These are phyloP conservation scores for Pachycephala philippinensis DNA, from an alignment of 2,113 vertebrate species.

Conservation along the genomic window DNA sequence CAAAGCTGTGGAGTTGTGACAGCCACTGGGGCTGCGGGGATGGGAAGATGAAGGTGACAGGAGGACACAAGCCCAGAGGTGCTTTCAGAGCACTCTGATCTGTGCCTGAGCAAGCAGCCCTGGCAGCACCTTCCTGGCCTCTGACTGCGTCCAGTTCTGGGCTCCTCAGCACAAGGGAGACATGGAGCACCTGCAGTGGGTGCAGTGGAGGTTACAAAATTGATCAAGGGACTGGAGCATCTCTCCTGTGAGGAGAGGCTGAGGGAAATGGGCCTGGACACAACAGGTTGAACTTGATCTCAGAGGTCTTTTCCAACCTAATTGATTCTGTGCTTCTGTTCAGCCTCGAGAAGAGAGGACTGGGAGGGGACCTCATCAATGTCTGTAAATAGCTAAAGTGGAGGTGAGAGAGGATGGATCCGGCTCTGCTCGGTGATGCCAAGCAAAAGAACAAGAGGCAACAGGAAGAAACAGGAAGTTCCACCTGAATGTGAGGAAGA, in stretches of 20 bases:
- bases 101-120: not conserved
- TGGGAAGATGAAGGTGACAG: not conserved
- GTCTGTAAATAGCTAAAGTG: too few relatives aligned
- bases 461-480: not conserved
- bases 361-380: not conserved
- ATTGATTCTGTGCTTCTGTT: not conserved
- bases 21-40: fast-evolving
- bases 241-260: not conserved
- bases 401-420: not conserved
- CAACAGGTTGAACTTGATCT: too few relatives aligned
- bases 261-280: not conserved
- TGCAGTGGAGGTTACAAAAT: fast-evolving
- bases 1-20: not conserved
- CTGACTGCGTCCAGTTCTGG: fast-evolving
- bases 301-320: not conserved
- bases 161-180: not conserved
- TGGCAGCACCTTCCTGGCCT: not conserved
- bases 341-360: not conserved
- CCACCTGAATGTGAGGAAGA: not conserved
- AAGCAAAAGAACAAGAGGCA: not conserved
- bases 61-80: fast-evolving
- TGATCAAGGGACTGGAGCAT: not conserved
- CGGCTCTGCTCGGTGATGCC: not conserved
- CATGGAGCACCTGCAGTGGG: fast-evolving
- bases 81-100: not conserved